Evolutionary conservation across 2,113 vertebrate species (phyloP), one percentile per base, ranked within the genome.

Genomic region (Dasyornis broadbenti): DNA sequence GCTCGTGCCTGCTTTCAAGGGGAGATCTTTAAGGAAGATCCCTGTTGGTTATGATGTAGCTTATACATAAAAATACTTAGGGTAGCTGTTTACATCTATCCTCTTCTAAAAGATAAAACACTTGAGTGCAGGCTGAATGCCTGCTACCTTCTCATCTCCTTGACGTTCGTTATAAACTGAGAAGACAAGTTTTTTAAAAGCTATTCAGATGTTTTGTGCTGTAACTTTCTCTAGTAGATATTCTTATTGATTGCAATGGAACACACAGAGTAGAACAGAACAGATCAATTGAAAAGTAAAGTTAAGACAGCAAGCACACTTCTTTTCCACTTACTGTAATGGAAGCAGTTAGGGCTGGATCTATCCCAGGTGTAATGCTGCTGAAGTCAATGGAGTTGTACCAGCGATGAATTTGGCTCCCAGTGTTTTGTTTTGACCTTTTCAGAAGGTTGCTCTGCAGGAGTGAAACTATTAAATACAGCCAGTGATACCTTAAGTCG

Each of bases 381-480:
- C 76, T 92, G 92, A 82, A 94, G 86, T 93, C 95, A 96, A 95
- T 96, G 91, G 85, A 94, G 79, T 96, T 94, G 59, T 91, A 95
- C 37, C 79, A 86, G 92, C 1, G 15, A 96, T 94, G 92, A 71
- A 86, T 93, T 95, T 96, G 94, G 73, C 87, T 97, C 82, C 94
- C 93, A 59, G 81, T 77, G 82, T 95, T 97, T 86, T 78, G 84
- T 89, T 85, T 59, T 97, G 97, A 97, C 97, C 97, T 97, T 97
- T 97, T 40, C 80, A 96, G 95, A 92, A 68, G 96, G 95, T 96
- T 94, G 49, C 82, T 95, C 82, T 23, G 80, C 87, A 95, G 93
- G 53, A 57, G 60, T 5, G 39, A 92, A 88, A 92, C 91, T 92
- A 94, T 96, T 97, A 97, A 91, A 94, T 84, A 63, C 63, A 89